Evolutionary conservation across 2,113 vertebrate species (phyloP), one percentile per base, ranked within the genome.

Genomic region (Lanius collurio): DNA sequence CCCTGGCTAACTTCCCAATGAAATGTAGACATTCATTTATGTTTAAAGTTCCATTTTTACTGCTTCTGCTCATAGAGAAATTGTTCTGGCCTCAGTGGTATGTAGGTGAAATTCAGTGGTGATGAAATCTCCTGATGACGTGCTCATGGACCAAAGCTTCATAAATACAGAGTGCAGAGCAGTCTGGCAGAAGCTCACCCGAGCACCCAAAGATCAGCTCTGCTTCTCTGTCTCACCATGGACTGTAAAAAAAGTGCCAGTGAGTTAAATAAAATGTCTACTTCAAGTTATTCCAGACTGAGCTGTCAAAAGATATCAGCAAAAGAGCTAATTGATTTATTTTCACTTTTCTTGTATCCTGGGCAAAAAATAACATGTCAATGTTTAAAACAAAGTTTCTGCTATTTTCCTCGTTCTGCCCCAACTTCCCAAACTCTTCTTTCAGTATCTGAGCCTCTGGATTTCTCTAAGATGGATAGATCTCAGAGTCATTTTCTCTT

Each of bases 371-470:
- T 28, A 82, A 31, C 7, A 22, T 7, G 10, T 26, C 46, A 26
- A 9, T 50, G 10, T 44, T 90, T 83, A 56, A 90, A 91, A 39
- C 12, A 55, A 83, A 74, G 6, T 60, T 91, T 73, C 11, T 64
- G 2, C 35, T 7, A 15, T 87, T 92, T 35, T 21, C 13, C 1
- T 5, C 0, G 0, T 7, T 50, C 7, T 3, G 8, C 4, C 3
- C 15, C 37, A 37, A 8, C 4, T 67, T 76, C 23, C 6, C 8
- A 17, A 37, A 73, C 21, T 41, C 22, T 60, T 37, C 24, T 46
- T 63, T 46, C 41, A 35, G 10, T n/a, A 35, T 69, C 28, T 39
- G 27, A 57, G 4, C 5, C 33, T 67, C 15, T 23, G 23, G 3
- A 84, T 70, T 93, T 77, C 67, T 57, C 26, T 20, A 31, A 53